phyloP scores from a whole-genome alignment of 2,113 vertebrate species.

The Pollachius pollachius region DNA sequence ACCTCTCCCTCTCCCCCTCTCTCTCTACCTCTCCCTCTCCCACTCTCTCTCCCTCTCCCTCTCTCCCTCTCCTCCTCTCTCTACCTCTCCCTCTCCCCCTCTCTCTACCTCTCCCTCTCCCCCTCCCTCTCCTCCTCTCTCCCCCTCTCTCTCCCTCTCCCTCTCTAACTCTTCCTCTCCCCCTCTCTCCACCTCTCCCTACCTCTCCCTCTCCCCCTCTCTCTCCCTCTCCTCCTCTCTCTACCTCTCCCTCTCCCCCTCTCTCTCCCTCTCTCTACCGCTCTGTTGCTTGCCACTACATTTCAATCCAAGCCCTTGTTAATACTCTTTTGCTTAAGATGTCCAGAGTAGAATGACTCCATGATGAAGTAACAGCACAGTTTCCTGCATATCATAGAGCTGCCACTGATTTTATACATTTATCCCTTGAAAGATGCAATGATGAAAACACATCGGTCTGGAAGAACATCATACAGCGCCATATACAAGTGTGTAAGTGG shows the following conservation, averaged over 20 bases:
- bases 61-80: conserved; percentile 40
- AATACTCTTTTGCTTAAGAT: no score
- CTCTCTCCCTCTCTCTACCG: conserved; percentile 9
- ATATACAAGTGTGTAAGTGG: conserved; percentile 28
- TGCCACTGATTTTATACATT: no score
- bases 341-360: no score
- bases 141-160: conserved; percentile 42
- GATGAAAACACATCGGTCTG: no score
- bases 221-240: conserved; percentile 41
- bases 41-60: conserved; percentile 18
- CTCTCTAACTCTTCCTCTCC: conserved; percentile 7
- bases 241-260: conserved; percentile 6
- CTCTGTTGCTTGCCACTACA: no score
- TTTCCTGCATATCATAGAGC: no score
- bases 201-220: conserved; percentile 6
- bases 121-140: neutral
- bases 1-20: no score
- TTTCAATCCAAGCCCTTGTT: neutral
- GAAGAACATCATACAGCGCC: no score
- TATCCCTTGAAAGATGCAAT: no score
- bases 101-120: conserved; percentile 21
- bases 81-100: conserved; percentile 6
- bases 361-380: no score
- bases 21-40: conserved; percentile 7
- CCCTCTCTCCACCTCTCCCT: conserved; percentile 11